These are phyloP conservation scores for Clarias platycephalus DNA, from an alignment of 2,797 vertebrate species.

Conservation along the genomic window DNA sequence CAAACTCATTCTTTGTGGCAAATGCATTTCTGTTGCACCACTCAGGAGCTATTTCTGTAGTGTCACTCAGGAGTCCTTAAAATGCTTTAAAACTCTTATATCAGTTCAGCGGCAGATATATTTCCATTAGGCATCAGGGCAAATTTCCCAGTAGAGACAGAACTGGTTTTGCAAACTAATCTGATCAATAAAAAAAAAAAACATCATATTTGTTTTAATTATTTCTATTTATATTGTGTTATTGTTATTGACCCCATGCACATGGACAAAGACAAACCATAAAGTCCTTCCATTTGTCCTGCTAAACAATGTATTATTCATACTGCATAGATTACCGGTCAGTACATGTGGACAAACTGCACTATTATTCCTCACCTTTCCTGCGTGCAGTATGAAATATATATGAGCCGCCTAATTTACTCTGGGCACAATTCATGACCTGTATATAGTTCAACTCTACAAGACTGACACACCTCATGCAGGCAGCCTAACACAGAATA, in stretches of 20 bases:
- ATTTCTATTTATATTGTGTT: background rate
- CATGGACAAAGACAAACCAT: background rate
- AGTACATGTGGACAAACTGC: background rate
- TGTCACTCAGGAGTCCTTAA: background rate
- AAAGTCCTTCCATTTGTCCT: constrained; percentile 20
- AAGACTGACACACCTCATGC: constrained; percentile 15
- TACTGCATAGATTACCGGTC: constrained; percentile 30
- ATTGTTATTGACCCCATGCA: background rate
- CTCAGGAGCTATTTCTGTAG: background rate
- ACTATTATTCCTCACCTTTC: constrained; percentile 23
- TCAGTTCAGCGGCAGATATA: background rate
- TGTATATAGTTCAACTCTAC: background rate
- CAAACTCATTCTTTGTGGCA: background rate
- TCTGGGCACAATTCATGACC: constrained; percentile 8
- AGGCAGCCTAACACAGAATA: constrained; percentile 5
- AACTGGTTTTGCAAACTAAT: background rate
- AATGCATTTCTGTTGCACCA: background rate
- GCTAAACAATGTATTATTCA: constrained; percentile 44
- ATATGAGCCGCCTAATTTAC: constrained; percentile 29
- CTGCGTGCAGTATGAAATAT: constrained; percentile 31
- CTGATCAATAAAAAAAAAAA: background rate
- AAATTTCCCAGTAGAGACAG: background rate
- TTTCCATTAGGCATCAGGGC: background rate
- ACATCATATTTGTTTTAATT: constrained; percentile 9
- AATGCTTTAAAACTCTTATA: background rate